Evolutionary conservation across 1,140 invertebrate species (phyloP).

Genomic region (Zophobas morio): DNA sequence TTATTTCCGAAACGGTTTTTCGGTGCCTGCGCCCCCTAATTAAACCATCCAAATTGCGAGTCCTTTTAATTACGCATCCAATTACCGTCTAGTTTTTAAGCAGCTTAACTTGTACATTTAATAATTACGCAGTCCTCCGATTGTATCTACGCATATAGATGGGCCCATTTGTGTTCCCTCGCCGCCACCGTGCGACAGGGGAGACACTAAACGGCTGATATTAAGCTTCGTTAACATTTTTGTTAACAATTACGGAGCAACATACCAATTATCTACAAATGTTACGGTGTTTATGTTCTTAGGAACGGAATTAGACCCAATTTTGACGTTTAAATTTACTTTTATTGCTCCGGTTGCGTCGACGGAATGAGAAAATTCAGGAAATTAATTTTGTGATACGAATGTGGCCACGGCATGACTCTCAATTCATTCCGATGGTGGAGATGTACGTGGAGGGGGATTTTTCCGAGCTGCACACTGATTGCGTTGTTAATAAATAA

Average conservation of each 20-base stretch:
- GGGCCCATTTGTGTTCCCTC: slow-evolving; percentile 54
- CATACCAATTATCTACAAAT: slow-evolving; percentile 39
- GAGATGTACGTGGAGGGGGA: too few relatives aligned
- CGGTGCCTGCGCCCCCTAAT: slow-evolving; percentile 52
- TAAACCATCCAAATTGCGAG: slow-evolving; percentile 63
- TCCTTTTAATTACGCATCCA: slow-evolving; percentile 62
- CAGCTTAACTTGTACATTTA: slow-evolving; percentile 62
- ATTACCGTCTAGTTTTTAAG: slow-evolving; percentile 62
- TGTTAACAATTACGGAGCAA: slow-evolving; percentile 41
- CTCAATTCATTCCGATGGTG: background rate
- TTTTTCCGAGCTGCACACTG: background rate
- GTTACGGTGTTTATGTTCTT: slow-evolving; percentile 28
- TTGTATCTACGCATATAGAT: slow-evolving; percentile 63
- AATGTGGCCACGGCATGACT: slow-evolving; percentile 2
- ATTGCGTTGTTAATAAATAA: background rate
- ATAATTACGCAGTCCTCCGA: slow-evolving; percentile 61
- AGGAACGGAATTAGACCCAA: slow-evolving; percentile 34
- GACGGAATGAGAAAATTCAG: background rate
- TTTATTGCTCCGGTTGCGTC: slow-evolving; percentile 20
- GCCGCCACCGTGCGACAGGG: background rate
- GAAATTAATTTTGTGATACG: slow-evolving; percentile 25
- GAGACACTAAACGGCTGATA: slow-evolving; percentile 27
- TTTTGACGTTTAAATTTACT: slow-evolving; percentile 33
- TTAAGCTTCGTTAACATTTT: slow-evolving; percentile 43
- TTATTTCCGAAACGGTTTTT: too few relatives aligned